Conservation (phyloP, 2,113 vertebrate species). For the Entomyzon cyanotis region DNA sequence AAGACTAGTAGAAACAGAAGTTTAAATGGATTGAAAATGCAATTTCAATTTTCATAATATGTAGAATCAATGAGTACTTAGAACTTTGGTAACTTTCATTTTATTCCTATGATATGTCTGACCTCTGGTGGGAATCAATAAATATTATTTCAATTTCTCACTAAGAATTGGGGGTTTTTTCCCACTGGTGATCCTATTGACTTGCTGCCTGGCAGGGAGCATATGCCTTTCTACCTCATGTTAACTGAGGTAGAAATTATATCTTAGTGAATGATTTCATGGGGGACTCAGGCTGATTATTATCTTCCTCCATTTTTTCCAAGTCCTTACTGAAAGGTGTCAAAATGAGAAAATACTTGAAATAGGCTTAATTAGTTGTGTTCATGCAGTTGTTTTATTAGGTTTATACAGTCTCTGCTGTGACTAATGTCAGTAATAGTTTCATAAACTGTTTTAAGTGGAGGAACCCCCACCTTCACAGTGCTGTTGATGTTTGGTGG, state of each 20-base stretch:
- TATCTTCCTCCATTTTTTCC: background rate
- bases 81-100: background rate
- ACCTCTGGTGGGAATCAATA: constrained; percentile 59
- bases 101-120: constrained; percentile 41
- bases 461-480: background rate
- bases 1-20: background rate
- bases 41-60: background rate
- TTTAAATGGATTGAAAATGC: background rate
- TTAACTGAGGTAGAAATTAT: background rate
- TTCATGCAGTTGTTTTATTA: background rate
- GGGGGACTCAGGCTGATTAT: background rate
- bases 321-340: background rate
- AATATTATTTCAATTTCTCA: background rate
- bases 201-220: background rate
- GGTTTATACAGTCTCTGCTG: background rate
- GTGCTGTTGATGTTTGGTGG: background rate
- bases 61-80: background rate
- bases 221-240: background rate
- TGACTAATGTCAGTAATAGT: background rate
- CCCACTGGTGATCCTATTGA: background rate
- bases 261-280: background rate
- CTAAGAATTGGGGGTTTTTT: background rate
- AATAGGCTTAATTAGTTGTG: background rate
- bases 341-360: background rate
- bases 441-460: background rate